A percentile compares a stretch with the other conserved stretches of the same genome.
Conservation (phyloP, 2,888 invertebrate genomes). For the Poecilobothrus nobilitatus region DNA sequence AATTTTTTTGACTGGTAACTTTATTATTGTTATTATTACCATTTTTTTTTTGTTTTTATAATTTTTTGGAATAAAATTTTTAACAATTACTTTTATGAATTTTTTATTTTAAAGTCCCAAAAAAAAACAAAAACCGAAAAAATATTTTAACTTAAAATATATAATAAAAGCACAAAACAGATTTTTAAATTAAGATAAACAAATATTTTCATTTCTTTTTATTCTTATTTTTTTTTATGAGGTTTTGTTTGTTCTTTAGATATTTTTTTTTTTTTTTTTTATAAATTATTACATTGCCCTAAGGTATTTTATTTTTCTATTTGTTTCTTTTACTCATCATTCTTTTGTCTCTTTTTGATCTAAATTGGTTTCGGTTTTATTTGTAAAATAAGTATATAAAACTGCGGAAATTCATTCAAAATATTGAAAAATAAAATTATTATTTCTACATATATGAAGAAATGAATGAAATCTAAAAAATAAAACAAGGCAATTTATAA, state of each 20-base stretch:
- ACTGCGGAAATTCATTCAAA: neutral
- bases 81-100: too few species aligned
- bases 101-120: too few species aligned
- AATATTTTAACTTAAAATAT: too few species aligned
- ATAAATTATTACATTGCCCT: neutral
- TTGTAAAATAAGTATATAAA: too few species aligned
- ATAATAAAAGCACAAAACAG: neutral
- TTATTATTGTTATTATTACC: too few species aligned
- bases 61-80: too few species aligned
- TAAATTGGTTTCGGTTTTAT: neutral
- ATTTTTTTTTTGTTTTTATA: too few species aligned
- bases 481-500: neutral
- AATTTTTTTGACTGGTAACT: too few species aligned
- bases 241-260: neutral
- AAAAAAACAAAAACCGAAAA: too few species aligned
- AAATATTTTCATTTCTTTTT: neutral
- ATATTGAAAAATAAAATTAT: neutral
- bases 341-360: neutral
- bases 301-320: neutral
- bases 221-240: neutral
- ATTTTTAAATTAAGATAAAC: neutral
- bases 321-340: too few species aligned
- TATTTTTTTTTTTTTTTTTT: neutral
- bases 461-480: neutral
- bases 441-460: neutral